Base-by-base conservation (phyloP, 2,888 invertebrate species). In the Brachyptera risi region DNA sequence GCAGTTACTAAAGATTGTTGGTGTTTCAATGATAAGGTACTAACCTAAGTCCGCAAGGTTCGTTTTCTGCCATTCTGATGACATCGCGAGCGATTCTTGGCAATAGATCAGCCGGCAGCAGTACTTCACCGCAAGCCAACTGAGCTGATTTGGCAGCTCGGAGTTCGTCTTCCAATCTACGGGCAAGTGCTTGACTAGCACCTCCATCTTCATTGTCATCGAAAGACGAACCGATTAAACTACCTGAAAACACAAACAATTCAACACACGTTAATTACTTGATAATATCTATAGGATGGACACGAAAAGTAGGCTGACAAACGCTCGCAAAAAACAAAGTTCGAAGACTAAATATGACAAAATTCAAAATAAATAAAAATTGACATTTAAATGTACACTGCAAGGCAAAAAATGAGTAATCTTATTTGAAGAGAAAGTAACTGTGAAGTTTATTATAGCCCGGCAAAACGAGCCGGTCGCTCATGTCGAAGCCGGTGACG, bases 31-130 rank as follows among this genome's bases (percentile, higher is more conserved):
- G 42, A 42, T 4, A 3, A 24, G 50, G 13, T 63, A 62, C 67
- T 68, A 65, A 76, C 68, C 91, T 79, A 54, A 93, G 83, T 56
- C 94, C 95, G 77, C 92, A 94, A 17, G 94, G 94, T 76, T 95
- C 94, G 57, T 87, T 86, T 73, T 92, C 92, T 1, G 94, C 90
- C 79, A 91, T 86, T 59, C 84, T 82, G 58, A 93, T 80, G 64
- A 92, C 87, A 73, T 92, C 88, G 66, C 85, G 79, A 50, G 93
- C 86, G 64, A 93, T 88, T 67, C 88, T 80, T 67, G 87, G 84
- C 61, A 92, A 82, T 66, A 93, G 83, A 74, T 90, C 90, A 58
- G 88, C 87, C 37, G 94, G 94, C 68, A 94, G 80, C 67, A 92
- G 80, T 60, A 93, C 91, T 77, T 93, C 92, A 21, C 90, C 92